Percentiles rank a stretch among this genome's conserved stretches.
These are phyloP conservation scores for Nibea albiflora DNA, from an alignment of 2,113 vertebrate species.

Conservation along the genomic window DNA sequence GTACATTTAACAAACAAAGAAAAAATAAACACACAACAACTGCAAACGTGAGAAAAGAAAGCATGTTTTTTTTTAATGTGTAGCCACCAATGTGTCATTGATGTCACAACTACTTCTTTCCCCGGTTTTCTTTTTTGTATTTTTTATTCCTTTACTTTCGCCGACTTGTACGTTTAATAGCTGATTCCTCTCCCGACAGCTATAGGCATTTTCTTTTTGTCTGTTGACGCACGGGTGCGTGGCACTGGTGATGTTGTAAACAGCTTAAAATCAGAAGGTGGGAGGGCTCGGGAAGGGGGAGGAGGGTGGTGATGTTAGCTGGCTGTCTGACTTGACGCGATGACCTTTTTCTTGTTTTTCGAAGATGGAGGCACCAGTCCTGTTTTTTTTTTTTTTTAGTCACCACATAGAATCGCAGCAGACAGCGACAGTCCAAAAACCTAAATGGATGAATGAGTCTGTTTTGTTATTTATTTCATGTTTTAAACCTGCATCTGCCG, in stretches of 20 bases:
- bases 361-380: conserved; percentile 89
- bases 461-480: conserved; percentile 45
- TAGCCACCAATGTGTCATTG: conserved; percentile 88
- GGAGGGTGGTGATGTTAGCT: conserved; percentile 76
- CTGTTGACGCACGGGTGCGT: conserved; percentile 92
- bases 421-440: conserved; percentile 86
- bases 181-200: conserved; percentile 88
- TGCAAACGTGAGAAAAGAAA: conserved; percentile 96
- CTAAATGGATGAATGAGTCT: conserved; percentile 72
- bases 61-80: conserved; percentile 90
- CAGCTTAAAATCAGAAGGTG: conserved; percentile 90
- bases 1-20: conserved; percentile 94
- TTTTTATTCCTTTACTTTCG: conserved; percentile 42
- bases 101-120: conserved; percentile 83
- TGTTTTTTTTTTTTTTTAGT: conserved; percentile 79
- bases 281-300: conserved; percentile 65
- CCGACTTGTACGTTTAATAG: conserved; percentile 85
- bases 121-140: conserved; percentile 25
- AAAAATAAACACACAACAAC: conserved; percentile 93
- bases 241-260: conserved; percentile 99
- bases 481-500: conserved; percentile 54
- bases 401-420: conserved; percentile 85
- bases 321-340: conserved; percentile 87
- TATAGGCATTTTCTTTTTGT: conserved; percentile 88
- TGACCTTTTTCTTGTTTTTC: conserved; percentile 65